Percentiles rank a stretch among this genome's conserved stretches.
Conservation (phyloP, 2,888 invertebrate genomes). For the Mythimna albipuncta region DNA sequence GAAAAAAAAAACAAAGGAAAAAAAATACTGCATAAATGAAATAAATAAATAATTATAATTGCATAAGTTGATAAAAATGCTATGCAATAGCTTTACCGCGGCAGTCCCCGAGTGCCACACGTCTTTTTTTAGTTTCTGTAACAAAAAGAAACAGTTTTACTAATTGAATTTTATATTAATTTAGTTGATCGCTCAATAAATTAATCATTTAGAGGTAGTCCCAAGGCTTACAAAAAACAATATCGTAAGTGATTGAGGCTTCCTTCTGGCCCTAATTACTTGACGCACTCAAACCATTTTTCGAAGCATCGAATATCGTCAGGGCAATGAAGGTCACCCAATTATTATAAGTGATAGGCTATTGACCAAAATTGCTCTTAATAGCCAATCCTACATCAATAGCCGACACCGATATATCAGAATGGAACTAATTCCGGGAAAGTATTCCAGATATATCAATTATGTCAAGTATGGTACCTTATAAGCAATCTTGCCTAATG, state of each 20-base stretch:
- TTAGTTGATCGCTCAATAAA: not conserved
- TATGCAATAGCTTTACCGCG: too few species aligned
- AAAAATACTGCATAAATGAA: too few species aligned
- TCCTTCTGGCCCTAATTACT: slow-evolving; percentile 21
- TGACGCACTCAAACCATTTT: slow-evolving; percentile 14
- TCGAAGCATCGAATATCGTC: slow-evolving; percentile 25
- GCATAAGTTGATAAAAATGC: too few species aligned
- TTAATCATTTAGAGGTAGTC: not conserved
- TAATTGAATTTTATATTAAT: not conserved
- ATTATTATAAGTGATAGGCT: slow-evolving; percentile 48
- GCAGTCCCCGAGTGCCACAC: too few species aligned
- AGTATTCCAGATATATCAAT: slow-evolving; percentile 6
- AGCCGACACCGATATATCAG: slow-evolving; percentile 28
- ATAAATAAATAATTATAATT: too few species aligned
- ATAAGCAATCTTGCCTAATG: not conserved
- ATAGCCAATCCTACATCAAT: slow-evolving; percentile 41
- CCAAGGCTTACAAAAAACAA: slow-evolving; percentile 4
- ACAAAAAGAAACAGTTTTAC: too few species aligned
- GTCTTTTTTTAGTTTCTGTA: too few species aligned
- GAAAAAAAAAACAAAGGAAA: too few species aligned
- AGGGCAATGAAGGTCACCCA: slow-evolving; percentile 30
- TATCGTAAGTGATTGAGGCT: slow-evolving; percentile 19
- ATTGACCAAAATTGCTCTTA: slow-evolving; percentile 40
- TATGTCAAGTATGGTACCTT: slow-evolving; percentile 10
- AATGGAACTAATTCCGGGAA: slow-evolving; percentile 28